Percentiles rank a stretch among this genome's conserved stretches.
Conservation (phyloP, 2,113 vertebrate genomes). For the Lepus americanus region DNA sequence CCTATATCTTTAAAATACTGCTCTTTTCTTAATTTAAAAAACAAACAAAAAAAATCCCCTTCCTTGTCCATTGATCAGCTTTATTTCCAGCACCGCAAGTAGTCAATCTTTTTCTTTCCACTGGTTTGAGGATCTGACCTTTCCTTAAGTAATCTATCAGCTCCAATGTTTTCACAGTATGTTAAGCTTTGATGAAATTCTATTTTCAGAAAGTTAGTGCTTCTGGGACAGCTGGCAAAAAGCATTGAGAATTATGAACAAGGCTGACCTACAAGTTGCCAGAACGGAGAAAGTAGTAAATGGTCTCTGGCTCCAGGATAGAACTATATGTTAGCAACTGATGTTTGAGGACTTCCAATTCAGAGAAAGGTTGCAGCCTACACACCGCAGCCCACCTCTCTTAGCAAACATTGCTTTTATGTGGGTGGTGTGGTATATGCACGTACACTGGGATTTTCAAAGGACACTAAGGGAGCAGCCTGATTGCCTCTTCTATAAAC, state of each 20-base stretch:
- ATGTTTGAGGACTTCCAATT: background rate
- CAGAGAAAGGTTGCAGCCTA: background rate
- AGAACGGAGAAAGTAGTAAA: conserved; percentile 17
- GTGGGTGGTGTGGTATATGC: background rate
- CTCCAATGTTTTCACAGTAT: background rate
- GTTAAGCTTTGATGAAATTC: conserved; percentile 50
- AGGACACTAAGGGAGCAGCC: conserved; percentile 67
- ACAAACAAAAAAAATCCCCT: background rate
- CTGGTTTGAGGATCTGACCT: background rate
- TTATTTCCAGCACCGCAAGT: background rate
- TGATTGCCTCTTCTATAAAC: background rate
- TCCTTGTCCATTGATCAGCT: background rate
- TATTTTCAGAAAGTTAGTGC: conserved; percentile 19
- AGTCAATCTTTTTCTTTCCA: background rate
- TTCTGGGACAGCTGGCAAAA: conserved; percentile 33
- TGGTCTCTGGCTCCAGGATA: background rate
- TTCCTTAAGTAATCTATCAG: background rate
- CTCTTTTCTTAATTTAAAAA: background rate
- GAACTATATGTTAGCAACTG: background rate
- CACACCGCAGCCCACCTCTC: background rate
- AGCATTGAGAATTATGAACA: conserved; percentile 47
- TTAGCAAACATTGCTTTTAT: conserved; percentile 33
- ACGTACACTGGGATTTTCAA: conserved; percentile 20
- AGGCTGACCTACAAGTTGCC: background rate
- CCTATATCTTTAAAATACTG: background rate